These are phyloP conservation scores for Marmota monax DNA, from an alignment of 2,113 vertebrate genomes.

Conservation along the genomic window DNA sequence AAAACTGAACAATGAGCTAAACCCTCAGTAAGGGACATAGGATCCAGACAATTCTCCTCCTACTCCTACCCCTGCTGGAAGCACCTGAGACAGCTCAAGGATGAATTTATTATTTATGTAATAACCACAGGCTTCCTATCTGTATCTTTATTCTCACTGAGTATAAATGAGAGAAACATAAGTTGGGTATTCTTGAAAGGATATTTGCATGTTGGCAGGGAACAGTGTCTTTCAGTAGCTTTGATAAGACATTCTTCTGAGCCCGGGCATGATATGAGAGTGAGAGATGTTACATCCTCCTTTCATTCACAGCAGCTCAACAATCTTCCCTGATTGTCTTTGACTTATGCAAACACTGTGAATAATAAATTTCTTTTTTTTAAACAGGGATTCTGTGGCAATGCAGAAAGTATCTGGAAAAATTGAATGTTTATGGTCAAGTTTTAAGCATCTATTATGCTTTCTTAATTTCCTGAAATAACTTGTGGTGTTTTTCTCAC, in stretches of 20 bases:
- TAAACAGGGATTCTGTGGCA: neutral
- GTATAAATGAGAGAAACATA: neutral
- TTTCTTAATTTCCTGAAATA: neutral
- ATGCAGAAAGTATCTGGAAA: neutral
- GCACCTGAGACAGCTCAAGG: neutral
- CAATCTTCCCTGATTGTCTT: neutral
- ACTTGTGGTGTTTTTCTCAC: neutral
- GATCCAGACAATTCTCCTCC: neutral
- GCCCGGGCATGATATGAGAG: neutral
- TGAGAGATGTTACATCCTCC: rapidly evolving
- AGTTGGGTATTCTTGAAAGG: neutral
- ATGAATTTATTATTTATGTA: neutral
- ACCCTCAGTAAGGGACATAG: neutral
- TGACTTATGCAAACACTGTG: neutral
- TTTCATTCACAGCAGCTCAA: rapidly evolving
- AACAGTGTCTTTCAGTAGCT: neutral
- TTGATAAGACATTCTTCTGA: neutral
- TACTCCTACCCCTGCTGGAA: neutral
- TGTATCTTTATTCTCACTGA: neutral
- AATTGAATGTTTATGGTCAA: neutral
- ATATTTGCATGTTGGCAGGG: neutral
- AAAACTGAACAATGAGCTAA: neutral
- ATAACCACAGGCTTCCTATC: neutral
- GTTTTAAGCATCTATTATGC: neutral
- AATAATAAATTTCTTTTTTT: neutral